Evolutionary conservation across 2,797 vertebrate species (phyloP).

Genomic region (Botia kubotai): DNA sequence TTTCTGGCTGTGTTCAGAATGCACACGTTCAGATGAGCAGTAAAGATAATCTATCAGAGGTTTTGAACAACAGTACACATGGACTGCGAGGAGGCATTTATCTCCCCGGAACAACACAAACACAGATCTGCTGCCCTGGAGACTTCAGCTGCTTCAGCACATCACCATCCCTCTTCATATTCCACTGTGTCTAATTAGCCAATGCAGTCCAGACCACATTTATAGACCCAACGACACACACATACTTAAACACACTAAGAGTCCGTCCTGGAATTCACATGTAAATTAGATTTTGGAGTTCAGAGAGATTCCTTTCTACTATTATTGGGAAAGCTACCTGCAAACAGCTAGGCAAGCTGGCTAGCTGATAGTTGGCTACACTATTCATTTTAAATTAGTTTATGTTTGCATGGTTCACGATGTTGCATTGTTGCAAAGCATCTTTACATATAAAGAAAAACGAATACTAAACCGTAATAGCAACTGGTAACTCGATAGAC

Average conservation of each 20-base stretch:
- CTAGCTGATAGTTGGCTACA: no score
- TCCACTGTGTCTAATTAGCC: constrained; percentile 70
- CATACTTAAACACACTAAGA: constrained; percentile 17
- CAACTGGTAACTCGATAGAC: no score
- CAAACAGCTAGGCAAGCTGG: no score
- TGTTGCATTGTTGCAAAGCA: no score
- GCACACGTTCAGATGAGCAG: constrained; percentile 28
- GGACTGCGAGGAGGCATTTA: constrained; percentile 63
- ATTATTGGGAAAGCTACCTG: not conserved
- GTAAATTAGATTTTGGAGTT: constrained; percentile 33
- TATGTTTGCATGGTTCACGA: no score
- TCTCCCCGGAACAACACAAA: constrained; percentile 62
- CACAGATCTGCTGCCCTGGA: constrained; percentile 60
- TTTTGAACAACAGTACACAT: constrained; percentile 64
- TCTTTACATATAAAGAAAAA: no score
- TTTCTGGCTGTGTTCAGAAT: constrained; percentile 45
- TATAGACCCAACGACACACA: constrained; percentile 37
- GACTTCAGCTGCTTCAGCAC: constrained; percentile 54
- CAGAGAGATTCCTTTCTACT: constrained; percentile 21
- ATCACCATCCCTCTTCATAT: constrained; percentile 54
- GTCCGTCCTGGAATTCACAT: not conserved
- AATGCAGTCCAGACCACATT: constrained; percentile 48
- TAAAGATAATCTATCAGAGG: constrained; percentile 65
- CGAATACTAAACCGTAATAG: no score
- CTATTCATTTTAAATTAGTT: no score